phyloP scores from a whole-genome alignment of 37 sponge, comb jelly and placozoan species.

The Oopsacas minuta region DNA sequence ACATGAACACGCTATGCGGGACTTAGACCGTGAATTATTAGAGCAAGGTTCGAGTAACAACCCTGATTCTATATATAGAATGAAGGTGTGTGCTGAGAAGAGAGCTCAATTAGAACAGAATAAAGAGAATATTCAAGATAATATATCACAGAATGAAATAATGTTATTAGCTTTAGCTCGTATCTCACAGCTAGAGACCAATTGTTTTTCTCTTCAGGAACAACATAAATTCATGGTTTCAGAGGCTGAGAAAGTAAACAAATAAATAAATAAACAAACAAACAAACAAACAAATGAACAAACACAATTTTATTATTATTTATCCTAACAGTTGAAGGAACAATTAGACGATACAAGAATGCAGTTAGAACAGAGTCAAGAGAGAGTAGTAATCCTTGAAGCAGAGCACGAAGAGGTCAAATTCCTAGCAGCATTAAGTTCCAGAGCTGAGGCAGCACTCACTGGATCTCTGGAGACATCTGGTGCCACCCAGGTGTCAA shows the following conservation, averaged over 20 bases:
- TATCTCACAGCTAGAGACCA: not conserved
- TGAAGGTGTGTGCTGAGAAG: slow-evolving; percentile 13
- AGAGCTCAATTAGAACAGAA: not conserved
- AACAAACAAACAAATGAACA: too few relatives aligned
- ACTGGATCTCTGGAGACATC: not conserved
- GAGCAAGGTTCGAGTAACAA: not conserved
- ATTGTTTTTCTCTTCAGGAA: not conserved
- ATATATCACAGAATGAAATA: not conserved
- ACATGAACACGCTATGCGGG: not conserved
- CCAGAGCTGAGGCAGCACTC: not conserved
- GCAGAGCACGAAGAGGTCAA: not conserved
- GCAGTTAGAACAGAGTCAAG: not conserved
- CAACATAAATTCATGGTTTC: not conserved
- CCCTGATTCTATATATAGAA: not conserved
- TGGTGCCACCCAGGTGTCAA: not conserved
- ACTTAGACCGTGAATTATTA: not conserved
- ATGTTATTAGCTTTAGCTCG: not conserved
- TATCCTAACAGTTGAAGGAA: not conserved
- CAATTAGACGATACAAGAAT: not conserved
- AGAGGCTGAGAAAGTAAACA: not conserved
- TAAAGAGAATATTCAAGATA: not conserved
- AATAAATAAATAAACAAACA: too few relatives aligned
- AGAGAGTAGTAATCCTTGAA: not conserved
- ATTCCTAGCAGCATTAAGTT: not conserved
- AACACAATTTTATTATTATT: too few relatives aligned